Evolutionary conservation across 2,113 vertebrate species (phyloP), one percentile per base, ranked within the genome.

Genomic region (Cephalopterus ornatus): DNA sequence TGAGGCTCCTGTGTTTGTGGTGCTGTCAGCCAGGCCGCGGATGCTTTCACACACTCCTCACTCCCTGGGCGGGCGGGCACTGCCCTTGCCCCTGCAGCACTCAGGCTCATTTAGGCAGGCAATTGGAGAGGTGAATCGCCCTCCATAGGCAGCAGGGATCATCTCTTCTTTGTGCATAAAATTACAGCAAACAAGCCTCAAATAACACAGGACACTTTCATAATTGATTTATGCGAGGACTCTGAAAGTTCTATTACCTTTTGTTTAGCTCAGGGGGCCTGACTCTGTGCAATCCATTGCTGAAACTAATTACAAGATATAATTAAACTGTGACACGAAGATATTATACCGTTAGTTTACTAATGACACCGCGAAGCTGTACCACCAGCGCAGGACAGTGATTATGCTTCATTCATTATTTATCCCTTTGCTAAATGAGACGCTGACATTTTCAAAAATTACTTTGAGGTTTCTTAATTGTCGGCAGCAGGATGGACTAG

Each of bases 381-480:
- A 98, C 98, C 98, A 98, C 98, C 98, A 98, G 98, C 98, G 97
- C 98, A 99, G 98, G 99, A 99, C 99, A 98, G 98, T 99, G 99
- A 99, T 99, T 99, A 99, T 97, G 98, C 97, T 98, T 99, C 99
- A 99, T 99, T 99, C 99, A 99, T 99, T 99, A 99, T 99, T 99
- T 99, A 99, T 99, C 98, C 98, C 98, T 98, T 98, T 98, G 98
- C 98, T 99, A 99, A 99, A 99, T 99, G 99, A 99, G 99, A 99
- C 96, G 97, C 97, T 99, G 99, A 99, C 99, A 99, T 99, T 99
- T 99, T 99, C 98, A 98, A 98, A 98, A 98, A 98, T 98, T 98
- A 98, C 98, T 98, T 98, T 98, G 98, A 98, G 98, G 98, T 98
- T 98, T 98, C 98, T 98, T 98, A 98, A 98, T 98, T 98, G 98